Evolutionary conservation across 2,888 invertebrate genomes (phyloP).

Genomic region (Eledone cirrhosa): DNA sequence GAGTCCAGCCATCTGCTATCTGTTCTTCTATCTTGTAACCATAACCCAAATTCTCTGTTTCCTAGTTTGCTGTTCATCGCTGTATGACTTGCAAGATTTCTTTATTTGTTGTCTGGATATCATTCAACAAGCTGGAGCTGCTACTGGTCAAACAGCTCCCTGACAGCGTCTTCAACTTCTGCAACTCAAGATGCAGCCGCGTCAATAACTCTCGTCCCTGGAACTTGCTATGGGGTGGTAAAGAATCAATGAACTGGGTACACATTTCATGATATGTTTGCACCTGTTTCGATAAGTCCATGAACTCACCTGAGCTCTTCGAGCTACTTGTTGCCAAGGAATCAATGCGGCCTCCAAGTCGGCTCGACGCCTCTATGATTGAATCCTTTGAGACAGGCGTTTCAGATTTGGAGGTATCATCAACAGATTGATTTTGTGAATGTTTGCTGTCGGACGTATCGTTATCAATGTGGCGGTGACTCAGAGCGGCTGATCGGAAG

Average conservation of each 20-base stretch:
- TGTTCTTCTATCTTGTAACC: slow-evolving; percentile 1
- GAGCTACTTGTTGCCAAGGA: slow-evolving; percentile 54
- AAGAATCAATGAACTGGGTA: slow-evolving; percentile 82
- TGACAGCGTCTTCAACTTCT: slow-evolving; percentile 56
- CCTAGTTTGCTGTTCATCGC: slow-evolving; percentile 44
- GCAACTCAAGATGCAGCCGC: slow-evolving; percentile 53
- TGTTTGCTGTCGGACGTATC: slow-evolving; percentile 34
- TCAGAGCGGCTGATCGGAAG: slow-evolving; percentile 37
- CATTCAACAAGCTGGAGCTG: slow-evolving; percentile 50
- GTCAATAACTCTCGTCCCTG: slow-evolving; percentile 75
- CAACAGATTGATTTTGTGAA: slow-evolving; percentile 26
- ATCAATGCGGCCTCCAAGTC: slow-evolving; percentile 54
- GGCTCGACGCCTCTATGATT: slow-evolving; percentile 50
- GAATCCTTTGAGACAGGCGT: slow-evolving; percentile 48
- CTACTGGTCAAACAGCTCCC: slow-evolving; percentile 48
- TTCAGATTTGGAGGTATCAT: slow-evolving; percentile 36
- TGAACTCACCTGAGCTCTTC: slow-evolving; percentile 74
- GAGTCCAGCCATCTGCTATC: slow-evolving; percentile 5
- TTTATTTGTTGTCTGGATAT: slow-evolving; percentile 54
- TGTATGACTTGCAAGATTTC: slow-evolving; percentile 75
- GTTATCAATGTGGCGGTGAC: slow-evolving; percentile 34
- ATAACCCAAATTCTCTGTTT: slow-evolving; percentile 4
- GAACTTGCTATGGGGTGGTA: slow-evolving; percentile 87
- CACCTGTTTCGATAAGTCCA: slow-evolving; percentile 80
- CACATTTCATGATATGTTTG: slow-evolving; percentile 85